Conservation (phyloP, 2,888 invertebrate genomes). For the Brachynemurus nebulosus region DNA sequence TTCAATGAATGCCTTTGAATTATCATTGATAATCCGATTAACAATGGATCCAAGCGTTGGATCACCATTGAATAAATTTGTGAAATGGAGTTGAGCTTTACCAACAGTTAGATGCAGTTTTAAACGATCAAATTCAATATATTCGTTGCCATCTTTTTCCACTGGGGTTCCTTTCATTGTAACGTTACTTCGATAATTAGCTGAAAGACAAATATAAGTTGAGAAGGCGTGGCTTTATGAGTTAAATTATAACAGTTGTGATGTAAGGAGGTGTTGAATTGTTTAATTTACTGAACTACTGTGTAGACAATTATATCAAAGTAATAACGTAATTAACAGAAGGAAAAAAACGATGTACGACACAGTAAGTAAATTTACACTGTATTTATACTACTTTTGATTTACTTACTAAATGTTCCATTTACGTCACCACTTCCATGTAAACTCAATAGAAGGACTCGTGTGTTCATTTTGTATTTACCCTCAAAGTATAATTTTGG, state of each 20-base stretch:
- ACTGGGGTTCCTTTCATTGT: conserved; percentile 47
- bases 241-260: no score
- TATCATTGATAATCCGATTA: conserved; percentile 51
- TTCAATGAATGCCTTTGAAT: conserved; percentile 49
- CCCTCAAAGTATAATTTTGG: conserved; percentile 46
- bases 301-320: background rate
- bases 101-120: conserved; percentile 45
- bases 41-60: conserved; percentile 48
- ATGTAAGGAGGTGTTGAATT: no score
- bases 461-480: conserved; percentile 54
- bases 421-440: conserved; percentile 49
- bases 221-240: no score
- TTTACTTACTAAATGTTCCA: conserved; percentile 55
- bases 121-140: conserved; percentile 49
- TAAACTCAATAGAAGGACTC: conserved; percentile 44
- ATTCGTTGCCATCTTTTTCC: conserved; percentile 37
- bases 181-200: conserved; percentile 49
- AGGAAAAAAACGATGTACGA: no score
- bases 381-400: no score
- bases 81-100: conserved; percentile 43
- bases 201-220: conserved; percentile 36
- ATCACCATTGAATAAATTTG: conserved; percentile 53
- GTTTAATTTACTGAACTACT: no score
- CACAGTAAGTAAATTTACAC: no score
- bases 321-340: background rate